Base-by-base conservation (phyloP, 2,888 invertebrate species). In the Urechis unicinctus region DNA sequence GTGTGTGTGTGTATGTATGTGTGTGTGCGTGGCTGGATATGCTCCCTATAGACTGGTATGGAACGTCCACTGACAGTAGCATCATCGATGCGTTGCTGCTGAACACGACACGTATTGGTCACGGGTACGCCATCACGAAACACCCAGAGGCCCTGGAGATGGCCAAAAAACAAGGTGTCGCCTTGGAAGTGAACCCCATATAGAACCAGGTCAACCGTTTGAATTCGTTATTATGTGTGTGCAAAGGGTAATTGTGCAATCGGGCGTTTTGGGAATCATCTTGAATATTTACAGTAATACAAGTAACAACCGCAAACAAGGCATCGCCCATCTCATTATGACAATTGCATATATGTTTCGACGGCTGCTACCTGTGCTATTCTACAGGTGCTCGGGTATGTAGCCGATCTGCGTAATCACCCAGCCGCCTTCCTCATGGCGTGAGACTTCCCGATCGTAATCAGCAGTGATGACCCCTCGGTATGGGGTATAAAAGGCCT, bases 171-270 rank as follows among this genome's bases (percentile, higher is more conserved):
- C 61, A 57, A 43, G 50, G 54, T 9, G 69, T 75, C 22, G 67
- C 73, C 4, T 55, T 75, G 22, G 75, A 75, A 59, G 66, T 75
- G 50, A 73, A 73, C 47, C 75, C 74, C 1, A 69, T 74, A 44
- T 75, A 73, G 9, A 75, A 74, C 53, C 75, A 75, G 71, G 75
- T 73, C 24, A 45, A n/a, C n/a, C n/a, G n/a, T n/a, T n/a, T n/a
- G n/a, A n/a, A n/a, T n/a, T n/a, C n/a, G n/a, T n/a, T n/a, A n/a
- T n/a, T n/a, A n/a, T n/a, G n/a, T n/a, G n/a, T n/a, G n/a, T n/a
- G n/a, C n/a, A n/a, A n/a, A n/a, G n/a, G n/a, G n/a, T n/a, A n/a
- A n/a, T n/a, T n/a, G n/a, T n/a, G n/a, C n/a, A n/a, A n/a, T n/a
- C n/a, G n/a, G n/a, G n/a, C n/a, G n/a, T n/a, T n/a, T n/a, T n/a